Conservation (phyloP, 2,888 invertebrate genomes). For the Sussaba pulchella region DNA sequence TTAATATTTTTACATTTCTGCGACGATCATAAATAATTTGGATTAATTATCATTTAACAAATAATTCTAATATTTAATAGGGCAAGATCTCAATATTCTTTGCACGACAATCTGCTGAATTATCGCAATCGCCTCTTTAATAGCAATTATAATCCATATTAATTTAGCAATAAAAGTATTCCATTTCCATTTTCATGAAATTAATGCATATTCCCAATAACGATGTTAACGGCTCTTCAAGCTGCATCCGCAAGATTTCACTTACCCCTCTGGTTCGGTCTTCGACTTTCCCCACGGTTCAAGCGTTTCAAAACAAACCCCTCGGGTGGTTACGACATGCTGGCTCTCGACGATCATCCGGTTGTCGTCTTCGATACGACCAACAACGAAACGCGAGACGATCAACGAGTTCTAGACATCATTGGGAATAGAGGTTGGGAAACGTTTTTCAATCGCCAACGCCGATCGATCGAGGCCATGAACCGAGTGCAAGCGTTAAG, state of each 20-base stretch:
- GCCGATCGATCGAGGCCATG: neutral
- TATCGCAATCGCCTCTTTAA: no score
- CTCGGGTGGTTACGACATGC: constrained; percentile 24
- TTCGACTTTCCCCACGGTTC: neutral
- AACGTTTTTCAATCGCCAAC: constrained; percentile 1
- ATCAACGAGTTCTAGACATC: constrained; percentile 15
- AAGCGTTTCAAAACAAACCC: constrained; percentile 5
- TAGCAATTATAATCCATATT: no score
- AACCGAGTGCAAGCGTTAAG: neutral
- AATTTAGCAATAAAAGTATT: no score
- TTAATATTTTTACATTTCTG: no score
- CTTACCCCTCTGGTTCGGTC: constrained; percentile 37
- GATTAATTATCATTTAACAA: no score
- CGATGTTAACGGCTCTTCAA: neutral
- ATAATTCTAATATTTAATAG: no score
- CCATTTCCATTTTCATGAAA: no score
- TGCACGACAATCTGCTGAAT: no score
- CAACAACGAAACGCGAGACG: constrained; percentile 31
- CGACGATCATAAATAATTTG: no score
- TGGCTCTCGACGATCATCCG: constrained; percentile 21
- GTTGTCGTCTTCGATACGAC: constrained; percentile 26
- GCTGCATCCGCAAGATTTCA: constrained; percentile 1
- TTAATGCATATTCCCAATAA: no score
- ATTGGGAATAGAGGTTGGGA: constrained; percentile 29
- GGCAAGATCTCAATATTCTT: no score